Conservation (phyloP, 2,888 invertebrate species). For the Eumerus sabulonum region DNA sequence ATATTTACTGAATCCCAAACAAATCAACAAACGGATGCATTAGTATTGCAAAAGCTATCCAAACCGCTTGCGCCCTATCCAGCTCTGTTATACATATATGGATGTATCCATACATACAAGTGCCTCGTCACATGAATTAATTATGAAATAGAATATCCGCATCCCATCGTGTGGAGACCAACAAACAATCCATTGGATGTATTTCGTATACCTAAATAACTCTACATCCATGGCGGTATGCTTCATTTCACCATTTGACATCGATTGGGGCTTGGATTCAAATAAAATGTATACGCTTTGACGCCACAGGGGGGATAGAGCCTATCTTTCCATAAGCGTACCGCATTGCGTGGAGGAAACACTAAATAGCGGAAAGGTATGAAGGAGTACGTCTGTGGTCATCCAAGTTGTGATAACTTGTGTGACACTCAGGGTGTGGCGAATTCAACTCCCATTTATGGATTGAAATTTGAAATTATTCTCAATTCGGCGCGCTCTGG, state of each 20-base stretch:
- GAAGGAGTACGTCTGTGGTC: too few relatives aligned
- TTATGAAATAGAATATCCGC: constrained; percentile 57
- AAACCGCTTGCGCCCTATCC: background rate
- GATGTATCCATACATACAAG: constrained; percentile 8
- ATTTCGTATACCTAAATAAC: constrained; percentile 21
- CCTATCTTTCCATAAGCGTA: too few relatives aligned
- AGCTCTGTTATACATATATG: too few relatives aligned
- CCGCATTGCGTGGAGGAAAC: too few relatives aligned
- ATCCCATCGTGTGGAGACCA: constrained; percentile 33
- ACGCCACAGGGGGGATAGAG: too few relatives aligned
- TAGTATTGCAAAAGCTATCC: constrained; percentile 39
- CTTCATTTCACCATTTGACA: constrained; percentile 27
- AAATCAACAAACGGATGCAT: constrained; percentile 52
- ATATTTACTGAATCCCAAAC: constrained; percentile 61
- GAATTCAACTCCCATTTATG: too few relatives aligned
- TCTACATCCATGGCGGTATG: constrained; percentile 28
- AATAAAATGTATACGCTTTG: background rate
- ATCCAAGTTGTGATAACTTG: too few relatives aligned
- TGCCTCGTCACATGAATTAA: constrained; percentile 46
- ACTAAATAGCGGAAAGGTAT: too few relatives aligned
- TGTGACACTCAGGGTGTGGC: too few relatives aligned
- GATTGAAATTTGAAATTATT: too few relatives aligned
- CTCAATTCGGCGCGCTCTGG: too few relatives aligned
- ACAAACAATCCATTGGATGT: constrained; percentile 44
- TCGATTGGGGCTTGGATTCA: background rate